A percentile compares a stretch with the other conserved stretches of the same genome.
These are phyloP conservation scores for Mechanitis mazaeus DNA, from an alignment of 2,888 invertebrate species.

Conservation along the genomic window DNA sequence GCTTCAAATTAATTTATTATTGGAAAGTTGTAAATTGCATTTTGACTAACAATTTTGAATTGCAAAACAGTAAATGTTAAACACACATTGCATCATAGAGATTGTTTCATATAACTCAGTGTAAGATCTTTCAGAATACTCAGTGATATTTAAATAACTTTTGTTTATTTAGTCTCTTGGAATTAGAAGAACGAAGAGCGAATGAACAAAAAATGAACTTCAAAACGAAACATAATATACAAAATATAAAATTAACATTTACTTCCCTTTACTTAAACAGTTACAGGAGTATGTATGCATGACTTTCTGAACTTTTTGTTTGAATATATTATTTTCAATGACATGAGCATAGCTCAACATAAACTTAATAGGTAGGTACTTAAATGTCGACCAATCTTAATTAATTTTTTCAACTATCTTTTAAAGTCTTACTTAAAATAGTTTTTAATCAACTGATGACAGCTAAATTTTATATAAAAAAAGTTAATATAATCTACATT, in stretches of 20 bases:
- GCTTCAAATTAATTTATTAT: constrained; percentile 22
- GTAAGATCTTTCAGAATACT: constrained; percentile 1
- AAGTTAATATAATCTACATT: too few species aligned
- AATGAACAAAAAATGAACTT: not conserved
- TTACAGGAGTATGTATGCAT: too few species aligned
- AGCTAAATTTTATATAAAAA: too few species aligned
- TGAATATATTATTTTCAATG: too few species aligned
- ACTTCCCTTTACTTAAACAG: not conserved
- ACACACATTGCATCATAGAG: constrained; percentile 10
- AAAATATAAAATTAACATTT: not conserved
- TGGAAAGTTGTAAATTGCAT: constrained; percentile 25
- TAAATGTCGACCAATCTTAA: too few species aligned
- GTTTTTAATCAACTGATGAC: too few species aligned
- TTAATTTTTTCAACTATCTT: too few species aligned
- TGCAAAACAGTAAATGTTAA: constrained; percentile 20
- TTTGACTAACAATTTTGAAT: constrained; percentile 20
- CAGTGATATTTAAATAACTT: constrained; percentile 1
- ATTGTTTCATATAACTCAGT: not conserved
- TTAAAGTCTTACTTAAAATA: too few species aligned
- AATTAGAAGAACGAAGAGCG: not conserved
- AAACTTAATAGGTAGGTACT: too few species aligned
- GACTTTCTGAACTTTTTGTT: too few species aligned
- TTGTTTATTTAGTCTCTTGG: not conserved
- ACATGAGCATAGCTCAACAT: too few species aligned
- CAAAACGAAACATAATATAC: not conserved